Evolutionary conservation across 2,888 invertebrate species (phyloP), one percentile per base, ranked within the genome.

Genomic region (Tenthredo scrophulariae): DNA sequence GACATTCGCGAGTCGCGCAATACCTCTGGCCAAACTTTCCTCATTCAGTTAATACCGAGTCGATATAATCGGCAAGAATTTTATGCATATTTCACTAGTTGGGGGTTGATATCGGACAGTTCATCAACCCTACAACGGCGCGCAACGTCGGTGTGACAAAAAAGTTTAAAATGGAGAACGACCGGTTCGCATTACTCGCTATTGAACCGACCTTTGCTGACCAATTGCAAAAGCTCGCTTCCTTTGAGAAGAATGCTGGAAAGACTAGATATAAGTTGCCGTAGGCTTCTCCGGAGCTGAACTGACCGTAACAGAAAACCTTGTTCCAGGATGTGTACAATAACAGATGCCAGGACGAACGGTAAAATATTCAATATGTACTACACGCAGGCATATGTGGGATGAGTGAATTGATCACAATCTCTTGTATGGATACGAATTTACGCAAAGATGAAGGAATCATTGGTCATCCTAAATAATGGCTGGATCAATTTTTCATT

Each of bases 151-250:
- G 13, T 26, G 65, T 80, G n/a, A 43, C 13, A 29, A 50, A 54
- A 54, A 77, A 54, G 33, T 65, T 43, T 22, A 9, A 80, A 80
- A 65, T 80, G 13, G 80, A 65, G 80, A 80, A 58, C 40, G 80
- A 80, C 80, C 80, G 80, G 80, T 80, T 80, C 37, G 80, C 13
- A 40, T 80, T 62, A 37, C 77, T 77, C 50, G 77, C 50, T 50
- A 77, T 77, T 33, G 54, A 5, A 54, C 29, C 40, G 80, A 80
- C 43, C 54, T 77, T 77, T 80, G 80, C 80, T 62, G 80, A 65
- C 80, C 40, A 80, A 80, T 80, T 80, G 80, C 22, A 37, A 77
- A 74, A 46, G 33, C 37, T n/a, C 7, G 7, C 26, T 40, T 10
- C 6, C 13, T 4, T 4, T 1, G 18, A 74, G 74, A 26, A 74